phyloP scores from a whole-genome alignment of 2,888 invertebrate species.

The Coelinius sp. region DNA sequence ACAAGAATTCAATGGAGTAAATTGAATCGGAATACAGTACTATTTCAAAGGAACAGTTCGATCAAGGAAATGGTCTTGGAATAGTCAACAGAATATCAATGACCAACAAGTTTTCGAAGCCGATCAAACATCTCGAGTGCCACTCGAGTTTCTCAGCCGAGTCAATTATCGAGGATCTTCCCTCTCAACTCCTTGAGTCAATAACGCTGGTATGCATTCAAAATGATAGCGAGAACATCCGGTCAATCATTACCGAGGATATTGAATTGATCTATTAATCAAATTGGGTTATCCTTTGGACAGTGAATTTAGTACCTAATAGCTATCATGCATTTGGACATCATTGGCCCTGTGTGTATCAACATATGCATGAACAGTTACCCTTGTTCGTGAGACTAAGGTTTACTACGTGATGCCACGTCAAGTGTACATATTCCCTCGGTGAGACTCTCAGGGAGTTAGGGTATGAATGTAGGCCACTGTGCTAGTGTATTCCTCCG shows the following conservation, averaged over 20 bases:
- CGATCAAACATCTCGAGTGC: not conserved
- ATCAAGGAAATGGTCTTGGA: not conserved
- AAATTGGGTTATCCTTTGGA: constrained; percentile 11
- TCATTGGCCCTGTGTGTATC: constrained; percentile 1
- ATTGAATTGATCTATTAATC: constrained; percentile 11
- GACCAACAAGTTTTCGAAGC: not conserved
- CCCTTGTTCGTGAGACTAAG: constrained; percentile 27
- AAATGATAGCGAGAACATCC: constrained; percentile 16
- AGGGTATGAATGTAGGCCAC: constrained; percentile 33
- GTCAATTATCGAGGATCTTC: constrained; percentile 29
- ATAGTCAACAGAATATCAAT: constrained; percentile 9
- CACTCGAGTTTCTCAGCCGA: not conserved
- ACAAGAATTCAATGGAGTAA: not conserved
- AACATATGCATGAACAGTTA: constrained; percentile 18
- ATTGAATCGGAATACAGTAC: not conserved
- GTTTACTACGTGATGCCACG: constrained; percentile 6
- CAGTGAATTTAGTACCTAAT: not conserved
- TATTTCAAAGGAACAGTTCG: not conserved
- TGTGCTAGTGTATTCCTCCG: constrained; percentile 17
- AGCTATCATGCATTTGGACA: not conserved
- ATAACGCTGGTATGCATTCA: not conserved
- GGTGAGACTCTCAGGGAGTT: not conserved
- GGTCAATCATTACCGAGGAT: constrained; percentile 22
- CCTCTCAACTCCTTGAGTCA: not conserved
- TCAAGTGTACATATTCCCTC: constrained; percentile 5